Conservation (phyloP, 2,888 invertebrate genomes). For the Margaritifera margaritifera region DNA sequence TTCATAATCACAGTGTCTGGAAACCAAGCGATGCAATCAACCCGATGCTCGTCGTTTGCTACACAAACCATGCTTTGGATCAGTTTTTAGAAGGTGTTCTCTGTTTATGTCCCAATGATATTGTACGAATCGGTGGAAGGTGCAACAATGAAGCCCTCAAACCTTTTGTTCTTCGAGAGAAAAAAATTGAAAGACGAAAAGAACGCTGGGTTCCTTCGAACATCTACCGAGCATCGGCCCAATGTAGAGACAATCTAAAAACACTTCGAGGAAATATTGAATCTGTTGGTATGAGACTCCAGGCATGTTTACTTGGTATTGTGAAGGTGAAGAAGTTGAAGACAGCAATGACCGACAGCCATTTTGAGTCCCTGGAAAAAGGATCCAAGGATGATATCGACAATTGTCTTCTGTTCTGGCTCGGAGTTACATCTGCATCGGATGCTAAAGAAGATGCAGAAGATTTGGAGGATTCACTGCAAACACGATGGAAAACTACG, state of each 20-base stretch:
- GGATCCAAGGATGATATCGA: background rate
- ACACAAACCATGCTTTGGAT: conserved; percentile 72
- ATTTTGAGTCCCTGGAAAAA: conserved; percentile 21
- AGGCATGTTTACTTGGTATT: conserved; percentile 31
- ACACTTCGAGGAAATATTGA: conserved; percentile 25
- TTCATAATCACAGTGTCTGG: conserved; percentile 77
- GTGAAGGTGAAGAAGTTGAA: conserved; percentile 23
- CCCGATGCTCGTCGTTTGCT: conserved; percentile 70
- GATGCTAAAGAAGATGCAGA: no score
- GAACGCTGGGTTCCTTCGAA: background rate
- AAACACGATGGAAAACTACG: no score
- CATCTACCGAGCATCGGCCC: conserved; percentile 15
- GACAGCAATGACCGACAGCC: conserved; percentile 27
- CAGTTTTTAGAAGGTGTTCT: conserved; percentile 68
- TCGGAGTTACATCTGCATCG: no score
- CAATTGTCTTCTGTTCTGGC: background rate
- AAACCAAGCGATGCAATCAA: conserved; percentile 27
- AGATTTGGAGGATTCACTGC: no score
- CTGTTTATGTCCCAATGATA: conserved; percentile 38
- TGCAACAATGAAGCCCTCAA: conserved; percentile 51
- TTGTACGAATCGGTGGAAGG: conserved; percentile 67
- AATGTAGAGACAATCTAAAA: conserved; percentile 28
- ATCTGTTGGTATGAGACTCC: conserved; percentile 31
- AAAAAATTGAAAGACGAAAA: conserved; percentile 23
- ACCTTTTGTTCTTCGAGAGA: conserved; percentile 32